phyloP scores from a whole-genome alignment of 2,888 invertebrate species.

The Melieria picta region DNA sequence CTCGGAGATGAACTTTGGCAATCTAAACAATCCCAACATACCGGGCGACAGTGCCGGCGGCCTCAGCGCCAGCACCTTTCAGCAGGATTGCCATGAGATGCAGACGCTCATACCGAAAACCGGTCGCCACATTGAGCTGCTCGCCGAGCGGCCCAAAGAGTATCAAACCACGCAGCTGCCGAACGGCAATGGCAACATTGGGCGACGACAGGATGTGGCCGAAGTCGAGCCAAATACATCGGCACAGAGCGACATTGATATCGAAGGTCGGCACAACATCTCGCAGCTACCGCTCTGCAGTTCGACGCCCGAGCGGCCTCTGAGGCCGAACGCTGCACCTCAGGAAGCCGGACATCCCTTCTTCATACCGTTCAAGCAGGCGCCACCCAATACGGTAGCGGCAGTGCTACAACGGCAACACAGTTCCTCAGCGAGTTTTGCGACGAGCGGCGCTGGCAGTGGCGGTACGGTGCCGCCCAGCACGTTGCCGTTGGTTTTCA shows the following conservation, averaged over 20 bases:
- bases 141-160: slow-evolving; percentile 52
- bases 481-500: slow-evolving; percentile 27
- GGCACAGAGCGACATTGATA: slow-evolving; percentile 35
- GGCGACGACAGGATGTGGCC: slow-evolving; percentile 12
- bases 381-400: slow-evolving; percentile 50
- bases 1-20: slow-evolving; percentile 61
- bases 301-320: slow-evolving; percentile 50
- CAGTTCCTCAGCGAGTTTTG: slow-evolving; percentile 57
- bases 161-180: slow-evolving; percentile 58
- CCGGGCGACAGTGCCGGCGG: slow-evolving; percentile 61
- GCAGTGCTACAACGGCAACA: slow-evolving; percentile 55
- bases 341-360: slow-evolving; percentile 54
- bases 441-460: slow-evolving; percentile 34
- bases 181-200: slow-evolving; percentile 49
- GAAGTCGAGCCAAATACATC: slow-evolving; percentile 27
- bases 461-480: slow-evolving; percentile 42
- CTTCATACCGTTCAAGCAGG: slow-evolving; percentile 56
- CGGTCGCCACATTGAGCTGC: slow-evolving; percentile 53
- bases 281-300: slow-evolving; percentile 57
- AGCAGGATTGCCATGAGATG: slow-evolving; percentile 65
- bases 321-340: slow-evolving; percentile 45
- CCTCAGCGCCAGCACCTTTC: slow-evolving; percentile 57
- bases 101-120: slow-evolving; percentile 64
- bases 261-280: slow-evolving; percentile 48
- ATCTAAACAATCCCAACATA: slow-evolving; percentile 56